Base-by-base conservation (phyloP, 2,113 vertebrate species). In the Pavo muticus region DNA sequence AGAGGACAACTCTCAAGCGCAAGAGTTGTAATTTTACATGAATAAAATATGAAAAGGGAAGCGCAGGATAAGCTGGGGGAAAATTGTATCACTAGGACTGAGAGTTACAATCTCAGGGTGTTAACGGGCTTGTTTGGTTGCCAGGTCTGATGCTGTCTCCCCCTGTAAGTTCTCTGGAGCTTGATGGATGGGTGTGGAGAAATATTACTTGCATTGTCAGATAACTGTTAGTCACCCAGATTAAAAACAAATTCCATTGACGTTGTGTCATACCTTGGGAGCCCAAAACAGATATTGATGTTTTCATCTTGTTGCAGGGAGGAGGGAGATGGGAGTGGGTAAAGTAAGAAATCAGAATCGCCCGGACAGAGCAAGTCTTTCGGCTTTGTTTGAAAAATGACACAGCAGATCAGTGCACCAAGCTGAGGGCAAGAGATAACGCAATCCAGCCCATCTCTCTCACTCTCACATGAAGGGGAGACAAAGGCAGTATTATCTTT, bases 201-300 rank as follows among this genome's bases (percentile, higher is more conserved):
- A 95, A 91, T 92, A 95, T 84, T 88, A 71, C 87, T 86, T 72
- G 80, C 87, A 91, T 93, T 95, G 91, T 96, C 95, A 95, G 90
- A 88, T 95, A 97, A 88, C 93, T 47, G 67, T 94, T 95, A 91
- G 79, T 91, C 94, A 92, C 71, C 50, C 75, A 91, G 79, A 93
- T 92, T 96, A 88, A 94, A 95, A 95, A 91, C 77, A 93, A 90
- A 94, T 89, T 93, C 93, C 90, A 94, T 57, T 96, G 93, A 94
- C 84, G 73, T 82, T 80, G 81, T 94, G 87, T 65, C 91, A 84
- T 87, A 91, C 71, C 67, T 92, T 68, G 69, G 54, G 67, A 95
- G 69, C 39, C 69, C 86, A 64, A 88, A 96, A 88, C 64, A 91
- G 95, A 91, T 93, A 94, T 56, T 93, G 93, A 95, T 95, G 84